Evolutionary conservation across 2,888 invertebrate species (phyloP).

Genomic region (Sphaerophoria rueppellii): DNA sequence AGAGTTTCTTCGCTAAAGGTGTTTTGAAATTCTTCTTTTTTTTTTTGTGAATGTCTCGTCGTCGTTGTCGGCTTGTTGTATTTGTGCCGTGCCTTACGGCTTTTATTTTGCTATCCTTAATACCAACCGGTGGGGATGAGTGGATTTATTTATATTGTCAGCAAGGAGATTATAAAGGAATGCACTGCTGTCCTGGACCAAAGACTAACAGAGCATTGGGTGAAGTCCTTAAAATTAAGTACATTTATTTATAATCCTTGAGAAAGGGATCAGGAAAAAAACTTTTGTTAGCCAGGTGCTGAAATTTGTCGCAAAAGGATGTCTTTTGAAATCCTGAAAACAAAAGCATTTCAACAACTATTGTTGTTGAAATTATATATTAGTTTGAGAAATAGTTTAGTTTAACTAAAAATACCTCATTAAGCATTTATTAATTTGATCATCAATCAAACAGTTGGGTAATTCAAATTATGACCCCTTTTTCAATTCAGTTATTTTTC

Average conservation of each 20-base stretch:
- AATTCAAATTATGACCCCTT: no score
- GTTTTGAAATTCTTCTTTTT: conserved; percentile 12
- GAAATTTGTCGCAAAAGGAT: conserved; percentile 28
- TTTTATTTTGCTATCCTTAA: conserved; percentile 58
- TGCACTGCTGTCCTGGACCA: conserved; percentile 36
- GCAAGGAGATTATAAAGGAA: conserved; percentile 52
- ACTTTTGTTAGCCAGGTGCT: conserved; percentile 17
- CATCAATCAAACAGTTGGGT: no score
- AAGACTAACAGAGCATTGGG: background rate
- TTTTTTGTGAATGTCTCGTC: background rate
- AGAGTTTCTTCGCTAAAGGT: conserved; percentile 16
- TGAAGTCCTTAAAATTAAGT: conserved; percentile 56
- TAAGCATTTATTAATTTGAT: no score
- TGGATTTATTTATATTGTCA: conserved; percentile 63
- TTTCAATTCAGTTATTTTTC: no score
- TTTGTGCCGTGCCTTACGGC: conserved; percentile 15
- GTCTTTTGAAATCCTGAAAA: background rate
- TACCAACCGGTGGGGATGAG: conserved; percentile 26
- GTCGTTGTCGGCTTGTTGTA: background rate
- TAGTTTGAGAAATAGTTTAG: background rate
- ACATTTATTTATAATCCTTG: conserved; percentile 59
- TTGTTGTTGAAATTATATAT: conserved; percentile 8
- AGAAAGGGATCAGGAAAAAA: conserved; percentile 33
- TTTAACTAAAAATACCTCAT: background rate
- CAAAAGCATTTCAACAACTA: conserved; percentile 28